Evolutionary conservation across 1,140 invertebrate genomes (phyloP), one percentile per base, ranked within the genome.

Genomic region (Ruditapes philippinarum): DNA sequence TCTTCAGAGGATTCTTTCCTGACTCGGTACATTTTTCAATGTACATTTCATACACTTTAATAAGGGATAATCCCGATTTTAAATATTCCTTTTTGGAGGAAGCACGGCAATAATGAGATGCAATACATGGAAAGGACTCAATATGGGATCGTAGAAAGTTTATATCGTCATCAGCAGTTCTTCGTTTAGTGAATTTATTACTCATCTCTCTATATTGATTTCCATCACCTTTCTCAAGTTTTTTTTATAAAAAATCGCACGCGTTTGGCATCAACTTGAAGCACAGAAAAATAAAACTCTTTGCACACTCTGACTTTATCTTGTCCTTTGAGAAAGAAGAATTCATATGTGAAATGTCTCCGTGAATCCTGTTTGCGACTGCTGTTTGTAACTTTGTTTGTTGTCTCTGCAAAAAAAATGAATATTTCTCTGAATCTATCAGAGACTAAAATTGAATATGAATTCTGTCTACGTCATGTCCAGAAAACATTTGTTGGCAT

Each of bases 1-100:
- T 33, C 45, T 91, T 89, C 25, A 78, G 84, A 22, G 91, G 83
- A 28, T 57, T 62, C 9, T 36, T 45, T 5, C 38, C 60, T 5
- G 51, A 68, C 36, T 78, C 60, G 9, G 25, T 74, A 65, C 87
- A 89, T n/a, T 87, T n/a, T 28, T 51, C 25, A 57, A 28, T 42
- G 38, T 65, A 62, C 40, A 60, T 7, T 14, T 65, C 54, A 25
- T 82, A 45, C 80, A 82, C 65, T 65, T 65, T 82, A 3, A 7
- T 19, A 36, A 82, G 2, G 14, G 28, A 57, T 5, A 82, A 38
- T 5, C n/a, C 45, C 2, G 60, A 28, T 82, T 60, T 57, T 57
- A 62, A 36, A 40, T 82, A 62, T 28, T 82, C 45, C 36, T 36
- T 60, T 28, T 38, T 62, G 28, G 54, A 12, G 19, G 45, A 51